These are phyloP conservation scores for Stigmatopora nigra DNA, from an alignment of 2,113 vertebrate species.

Conservation along the genomic window DNA sequence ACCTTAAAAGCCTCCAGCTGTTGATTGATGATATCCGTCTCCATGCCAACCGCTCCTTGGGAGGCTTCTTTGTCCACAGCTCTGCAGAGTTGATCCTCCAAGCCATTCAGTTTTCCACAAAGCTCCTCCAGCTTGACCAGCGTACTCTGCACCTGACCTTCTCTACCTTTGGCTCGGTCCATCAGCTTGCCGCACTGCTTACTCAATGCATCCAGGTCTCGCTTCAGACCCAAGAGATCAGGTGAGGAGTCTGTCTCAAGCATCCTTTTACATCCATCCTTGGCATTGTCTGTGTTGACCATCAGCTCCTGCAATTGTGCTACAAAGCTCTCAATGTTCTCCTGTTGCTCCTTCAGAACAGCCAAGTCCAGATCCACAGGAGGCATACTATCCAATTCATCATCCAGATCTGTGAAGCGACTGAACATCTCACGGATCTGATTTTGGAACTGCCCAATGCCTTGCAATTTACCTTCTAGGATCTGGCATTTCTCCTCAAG, in stretches of 20 bases:
- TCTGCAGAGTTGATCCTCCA: slow-evolving; percentile 66
- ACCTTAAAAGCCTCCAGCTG: slow-evolving; percentile 92
- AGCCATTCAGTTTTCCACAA: slow-evolving; percentile 72
- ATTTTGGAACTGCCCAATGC: slow-evolving; percentile 93
- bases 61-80: slow-evolving; percentile 83
- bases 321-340: slow-evolving; percentile 75
- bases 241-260: slow-evolving; percentile 82
- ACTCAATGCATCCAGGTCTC: slow-evolving; percentile 87
- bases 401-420: slow-evolving; percentile 89
- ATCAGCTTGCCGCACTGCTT: slow-evolving; percentile 92
- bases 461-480: slow-evolving; percentile 89
- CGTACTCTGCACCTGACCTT: slow-evolving; percentile 75
- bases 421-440: slow-evolving; percentile 92
- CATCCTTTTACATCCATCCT: slow-evolving; percentile 86
- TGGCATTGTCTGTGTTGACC: slow-evolving; percentile 75
- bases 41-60: slow-evolving; percentile 87
- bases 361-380: slow-evolving; percentile 77
- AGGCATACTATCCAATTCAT: slow-evolving; percentile 90
- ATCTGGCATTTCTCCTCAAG: slow-evolving; percentile 79
- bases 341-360: slow-evolving; percentile 75
- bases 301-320: slow-evolving; percentile 82
- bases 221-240: slow-evolving; percentile 85
- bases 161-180: slow-evolving; percentile 81
- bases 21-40: slow-evolving; percentile 91
- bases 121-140: slow-evolving; percentile 77